Evolutionary conservation across 2,113 vertebrate genomes (phyloP).

Genomic region (Circaetus cinerascens): DNA sequence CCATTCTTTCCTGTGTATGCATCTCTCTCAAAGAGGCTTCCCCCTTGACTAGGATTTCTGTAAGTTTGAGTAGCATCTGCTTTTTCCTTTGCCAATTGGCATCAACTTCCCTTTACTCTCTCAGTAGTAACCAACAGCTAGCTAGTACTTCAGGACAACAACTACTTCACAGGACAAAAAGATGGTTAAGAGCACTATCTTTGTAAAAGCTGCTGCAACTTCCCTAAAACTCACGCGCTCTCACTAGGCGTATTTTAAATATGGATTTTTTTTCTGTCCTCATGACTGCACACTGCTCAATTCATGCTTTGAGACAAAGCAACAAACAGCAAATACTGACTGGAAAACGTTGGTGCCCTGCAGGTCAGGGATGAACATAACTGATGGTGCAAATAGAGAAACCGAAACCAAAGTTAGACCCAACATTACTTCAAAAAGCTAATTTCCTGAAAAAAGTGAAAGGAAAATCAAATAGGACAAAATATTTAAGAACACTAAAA

Average conservation of each 20-base stretch:
- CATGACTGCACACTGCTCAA: background rate
- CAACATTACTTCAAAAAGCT: background rate
- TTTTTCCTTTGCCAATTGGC: background rate
- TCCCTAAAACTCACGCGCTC: background rate
- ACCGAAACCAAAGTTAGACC: background rate
- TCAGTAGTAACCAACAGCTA: background rate
- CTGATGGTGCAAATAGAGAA: background rate
- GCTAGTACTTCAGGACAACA: background rate
- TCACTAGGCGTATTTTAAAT: background rate
- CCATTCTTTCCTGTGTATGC: background rate
- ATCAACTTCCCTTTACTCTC: background rate
- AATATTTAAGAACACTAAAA: background rate
- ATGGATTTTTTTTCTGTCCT: too few species aligned
- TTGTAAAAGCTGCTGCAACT: background rate
- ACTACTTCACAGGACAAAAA: background rate
- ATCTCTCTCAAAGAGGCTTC: background rate
- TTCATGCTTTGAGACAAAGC: background rate
- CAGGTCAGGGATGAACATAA: background rate
- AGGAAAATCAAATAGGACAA: background rate
- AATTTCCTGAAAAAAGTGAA: background rate
- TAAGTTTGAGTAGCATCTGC: background rate
- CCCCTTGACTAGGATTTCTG: background rate
- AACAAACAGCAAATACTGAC: background rate
- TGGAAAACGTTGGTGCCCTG: rapidly evolving
- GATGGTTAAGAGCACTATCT: background rate